These are phyloP conservation scores for Cephus runcator DNA, from an alignment of 2,888 invertebrate genomes.

Conservation along the genomic window DNA sequence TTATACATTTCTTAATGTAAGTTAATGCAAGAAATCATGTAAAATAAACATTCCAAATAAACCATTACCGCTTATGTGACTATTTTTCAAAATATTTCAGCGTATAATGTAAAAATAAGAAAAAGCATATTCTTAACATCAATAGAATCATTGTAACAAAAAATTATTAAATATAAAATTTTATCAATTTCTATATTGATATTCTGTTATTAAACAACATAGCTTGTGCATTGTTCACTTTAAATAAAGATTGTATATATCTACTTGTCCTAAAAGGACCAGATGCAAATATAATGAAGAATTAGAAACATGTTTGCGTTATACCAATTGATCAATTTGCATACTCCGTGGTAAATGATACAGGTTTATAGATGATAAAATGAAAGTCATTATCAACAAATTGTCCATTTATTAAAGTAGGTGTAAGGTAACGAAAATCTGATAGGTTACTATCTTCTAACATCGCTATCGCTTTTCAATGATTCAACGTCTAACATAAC, in stretches of 20 bases:
- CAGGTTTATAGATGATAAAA: not conserved
- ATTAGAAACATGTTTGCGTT: no score
- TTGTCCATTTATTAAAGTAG: constrained; percentile 37
- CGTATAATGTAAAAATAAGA: not conserved
- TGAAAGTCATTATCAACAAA: constrained; percentile 32
- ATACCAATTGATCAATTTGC: no score
- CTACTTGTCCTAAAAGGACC: not conserved
- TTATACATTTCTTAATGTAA: not conserved
- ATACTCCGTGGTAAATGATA: no score
- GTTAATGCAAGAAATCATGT: not conserved
- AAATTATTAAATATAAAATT: not conserved
- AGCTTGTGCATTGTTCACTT: not conserved
- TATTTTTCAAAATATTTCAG: not conserved
- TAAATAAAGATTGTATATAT: not conserved
- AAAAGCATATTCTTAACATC: not conserved
- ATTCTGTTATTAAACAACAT: not conserved
- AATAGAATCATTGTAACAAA: not conserved
- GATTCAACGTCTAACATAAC: not conserved
- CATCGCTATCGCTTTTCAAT: not conserved
- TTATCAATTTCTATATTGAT: not conserved
- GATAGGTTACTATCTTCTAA: constrained; percentile 7
- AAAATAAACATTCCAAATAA: no score
- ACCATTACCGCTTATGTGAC: no score
- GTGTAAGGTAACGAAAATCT: constrained; percentile 30
- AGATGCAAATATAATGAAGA: not conserved